Evolutionary conservation across 2,888 invertebrate species (phyloP), one percentile per base, ranked within the genome.

Genomic region (Nycteola revayana): DNA sequence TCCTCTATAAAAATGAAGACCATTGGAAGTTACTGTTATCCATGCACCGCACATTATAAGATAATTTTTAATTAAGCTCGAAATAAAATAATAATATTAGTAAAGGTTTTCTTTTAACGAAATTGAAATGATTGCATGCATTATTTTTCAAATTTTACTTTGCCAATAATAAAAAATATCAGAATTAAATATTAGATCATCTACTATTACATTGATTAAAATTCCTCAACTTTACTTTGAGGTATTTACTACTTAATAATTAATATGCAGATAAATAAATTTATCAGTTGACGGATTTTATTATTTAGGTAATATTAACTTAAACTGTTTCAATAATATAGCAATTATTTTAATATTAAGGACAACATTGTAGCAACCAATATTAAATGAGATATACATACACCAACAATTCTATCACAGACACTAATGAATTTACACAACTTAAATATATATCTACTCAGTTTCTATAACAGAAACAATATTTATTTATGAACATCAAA

Each of bases 1-100:
- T 69, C 26, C 52, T 68, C 67, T 74, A 69, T 64, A 68, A 71
- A 76, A 76, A 80, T 74, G 85, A 86, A 86, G 86, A 86, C 86
- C 65, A 70, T 58, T 78, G 87, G 85, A 87, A 86, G 86, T 79
- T 70, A 61, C 54, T 64, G 63, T 69, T 72, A 48, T 61, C 43
- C 61, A 67, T 64, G 68, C 75, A 75, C 71, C 73, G 60, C 59
- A 67, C 51, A 61, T 60, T 65, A 65, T 58, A 68, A 66, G 61
- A 60, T 49, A 55, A 49, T 55, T 53, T 46, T 48, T 52, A 46
- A 43, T 50, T 63, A 72, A 73, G 72, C 66, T 72, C 65, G 50
- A 61, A 64, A 54, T 28, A 50, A 62, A 62, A 38, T 36, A 42
- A 51, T 35, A 14, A 14, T 5, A 14, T 14, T 5, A 14, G 5